phyloP scores from a whole-genome alignment of 2,888 invertebrate genomes.

The Noctua fimbriata region DNA sequence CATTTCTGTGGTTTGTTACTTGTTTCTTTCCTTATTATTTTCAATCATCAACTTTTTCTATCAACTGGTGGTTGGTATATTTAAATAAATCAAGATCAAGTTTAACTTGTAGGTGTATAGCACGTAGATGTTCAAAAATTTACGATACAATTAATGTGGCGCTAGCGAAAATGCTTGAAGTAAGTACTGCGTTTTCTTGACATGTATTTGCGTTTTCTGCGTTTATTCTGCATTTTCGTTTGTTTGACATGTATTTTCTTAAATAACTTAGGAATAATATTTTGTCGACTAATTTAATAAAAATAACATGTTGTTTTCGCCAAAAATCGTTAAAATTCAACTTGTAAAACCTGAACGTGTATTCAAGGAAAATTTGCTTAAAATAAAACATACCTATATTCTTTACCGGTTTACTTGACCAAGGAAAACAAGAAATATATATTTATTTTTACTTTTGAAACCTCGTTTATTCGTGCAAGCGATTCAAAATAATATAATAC shows the following conservation, averaged over 20 bases:
- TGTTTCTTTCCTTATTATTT: conserved; percentile 38
- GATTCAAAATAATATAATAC: background rate
- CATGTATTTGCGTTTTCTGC: too few relatives aligned
- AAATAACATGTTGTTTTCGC: background rate
- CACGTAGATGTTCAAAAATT: background rate
- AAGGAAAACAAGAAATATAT: conserved; percentile 57
- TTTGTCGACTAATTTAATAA: conserved; percentile 1
- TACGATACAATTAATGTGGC: background rate
- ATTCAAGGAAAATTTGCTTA: conserved; percentile 49
- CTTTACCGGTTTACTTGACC: conserved; percentile 60
- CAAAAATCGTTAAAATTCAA: conserved; percentile 37
- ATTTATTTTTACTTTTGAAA: conserved; percentile 36
- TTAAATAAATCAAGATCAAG: background rate
- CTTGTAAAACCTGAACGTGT: conserved; percentile 23
- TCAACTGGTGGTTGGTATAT: background rate
- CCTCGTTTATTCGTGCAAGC: conserved; percentile 5
- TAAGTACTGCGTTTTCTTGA: background rate
- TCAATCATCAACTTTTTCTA: conserved; percentile 13
- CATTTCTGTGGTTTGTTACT: conserved; percentile 36
- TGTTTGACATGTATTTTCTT: background rate
- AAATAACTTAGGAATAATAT: background rate
- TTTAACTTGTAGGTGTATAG: background rate
- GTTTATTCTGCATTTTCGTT: too few relatives aligned
- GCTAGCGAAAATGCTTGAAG: background rate
- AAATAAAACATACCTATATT: conserved; percentile 42